Conservation (phyloP, 2,797 vertebrate species). For the Hephaestus fuliginosus region DNA sequence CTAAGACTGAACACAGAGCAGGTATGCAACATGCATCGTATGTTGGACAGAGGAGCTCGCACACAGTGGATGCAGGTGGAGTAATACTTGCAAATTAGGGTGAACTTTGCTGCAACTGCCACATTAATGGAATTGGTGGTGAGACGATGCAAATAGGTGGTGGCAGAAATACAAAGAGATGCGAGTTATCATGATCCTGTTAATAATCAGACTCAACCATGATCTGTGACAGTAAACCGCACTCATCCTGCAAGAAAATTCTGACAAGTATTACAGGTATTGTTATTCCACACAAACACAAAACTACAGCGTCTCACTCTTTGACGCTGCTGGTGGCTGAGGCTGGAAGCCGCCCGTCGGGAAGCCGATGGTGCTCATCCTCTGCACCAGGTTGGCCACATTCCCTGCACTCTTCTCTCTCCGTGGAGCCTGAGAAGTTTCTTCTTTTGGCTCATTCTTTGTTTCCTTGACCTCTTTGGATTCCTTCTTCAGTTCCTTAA, state of each 20-base stretch:
- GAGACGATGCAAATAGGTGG: neutral
- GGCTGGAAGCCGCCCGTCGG: constrained; percentile 93
- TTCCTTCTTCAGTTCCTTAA: constrained; percentile 91
- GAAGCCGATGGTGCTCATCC: constrained; percentile 94
- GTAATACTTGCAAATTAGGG: neutral
- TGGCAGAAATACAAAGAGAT: neutral
- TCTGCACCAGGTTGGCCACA: constrained; percentile 94
- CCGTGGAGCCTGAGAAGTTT: constrained; percentile 81
- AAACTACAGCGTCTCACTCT: constrained; percentile 64
- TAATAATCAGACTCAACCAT: neutral
- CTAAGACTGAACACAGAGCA: constrained; percentile 26
- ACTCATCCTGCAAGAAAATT: neutral
- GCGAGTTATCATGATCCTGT: neutral
- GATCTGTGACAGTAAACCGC: neutral
- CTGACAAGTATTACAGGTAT: neutral
- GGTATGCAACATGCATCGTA: constrained; percentile 22
- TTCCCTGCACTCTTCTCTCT: constrained; percentile 90
- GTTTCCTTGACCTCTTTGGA: constrained; percentile 86
- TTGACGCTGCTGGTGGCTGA: constrained; percentile 79
- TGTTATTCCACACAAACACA: neutral
- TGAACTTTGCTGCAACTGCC: constrained; percentile 6
- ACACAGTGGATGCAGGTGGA: neutral
- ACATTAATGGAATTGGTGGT: neutral
- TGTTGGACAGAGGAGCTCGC: neutral
- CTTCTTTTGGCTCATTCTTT: constrained; percentile 86